phyloP scores from a whole-genome alignment of 1,140 invertebrate genomes.

The Drosophila watanabei region DNA sequence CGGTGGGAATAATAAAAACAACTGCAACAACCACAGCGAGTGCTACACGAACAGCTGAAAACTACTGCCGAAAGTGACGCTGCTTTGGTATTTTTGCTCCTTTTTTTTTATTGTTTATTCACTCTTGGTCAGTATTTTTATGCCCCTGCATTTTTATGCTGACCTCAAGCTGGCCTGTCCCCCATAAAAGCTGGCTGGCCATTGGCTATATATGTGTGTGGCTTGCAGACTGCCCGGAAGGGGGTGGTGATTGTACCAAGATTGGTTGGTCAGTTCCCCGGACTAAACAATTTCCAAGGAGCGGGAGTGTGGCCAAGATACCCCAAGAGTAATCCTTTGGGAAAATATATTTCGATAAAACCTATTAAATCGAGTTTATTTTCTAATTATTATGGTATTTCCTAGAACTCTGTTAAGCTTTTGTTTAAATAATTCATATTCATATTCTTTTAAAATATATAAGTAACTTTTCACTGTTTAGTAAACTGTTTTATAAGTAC shows the following conservation, averaged over 20 bases:
- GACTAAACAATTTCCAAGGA: not conserved
- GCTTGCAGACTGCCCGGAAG: constrained; percentile 1
- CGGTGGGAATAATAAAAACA: constrained; percentile 70
- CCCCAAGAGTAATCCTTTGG: no score
- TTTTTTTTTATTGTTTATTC: constrained; percentile 58
- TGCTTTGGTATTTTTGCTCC: constrained; percentile 38
- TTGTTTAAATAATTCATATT: not conserved
- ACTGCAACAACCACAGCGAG: constrained; percentile 67
- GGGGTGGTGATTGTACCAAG: constrained; percentile 10
- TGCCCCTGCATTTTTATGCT: constrained; percentile 60
- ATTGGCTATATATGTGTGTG: constrained; percentile 35
- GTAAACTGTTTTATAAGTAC: not conserved
- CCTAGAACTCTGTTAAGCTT: not conserved
- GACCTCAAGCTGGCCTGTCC: constrained; percentile 57
- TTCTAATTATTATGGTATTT: not conserved
- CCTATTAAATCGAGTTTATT: not conserved
- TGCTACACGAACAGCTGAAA: constrained; percentile 54
- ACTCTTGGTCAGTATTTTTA: constrained; percentile 71
- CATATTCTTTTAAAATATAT: not conserved
- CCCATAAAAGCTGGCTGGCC: constrained; percentile 50
- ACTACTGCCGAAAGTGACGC: constrained; percentile 73
- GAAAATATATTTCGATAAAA: not conserved
- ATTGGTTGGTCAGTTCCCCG: constrained; percentile 31
- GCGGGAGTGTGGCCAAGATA: not conserved
- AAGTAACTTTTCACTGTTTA: not conserved